Base-by-base conservation (phyloP, 2,113 vertebrate species). In the Aepyceros melampus region DNA sequence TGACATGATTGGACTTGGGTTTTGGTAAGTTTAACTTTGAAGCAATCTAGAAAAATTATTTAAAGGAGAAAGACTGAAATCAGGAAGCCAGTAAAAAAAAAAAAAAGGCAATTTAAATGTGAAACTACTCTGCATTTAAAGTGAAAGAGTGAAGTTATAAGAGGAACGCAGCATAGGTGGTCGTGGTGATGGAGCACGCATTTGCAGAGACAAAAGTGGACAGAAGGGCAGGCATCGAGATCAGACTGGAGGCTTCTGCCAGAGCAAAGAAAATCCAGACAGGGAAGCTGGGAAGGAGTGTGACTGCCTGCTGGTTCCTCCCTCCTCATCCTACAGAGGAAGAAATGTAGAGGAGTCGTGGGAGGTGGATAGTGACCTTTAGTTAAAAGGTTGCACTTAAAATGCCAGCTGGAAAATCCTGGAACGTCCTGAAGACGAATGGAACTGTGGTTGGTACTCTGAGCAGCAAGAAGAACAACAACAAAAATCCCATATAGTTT, bases 141-240 rank as follows among this genome's bases (percentile, higher is more conserved):
- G 27, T 55, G 31, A 76, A 55, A 19, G n/a, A 43, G 27, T 31
- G 25, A 76, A 43, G 31, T 43, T 31, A 8, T 6, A 40, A 31
- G 74, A 71, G 62, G 47, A 51, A 88, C 0, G 1, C 14, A 23
- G 14, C 45, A 27, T 51, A 51, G 23, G 8, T 9, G 13, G 23
- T 29, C 5, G 0, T 51, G 86, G 33, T 9, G 14, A 62, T 9
- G 29, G 45, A 36, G 25, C 7, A 2, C 1, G 0, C 25, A 12
- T 3, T 27, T 27, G 27, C 23, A 76, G 16, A 4, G 25, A 25
- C 1, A 6, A 6, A 74, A 74, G 67, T 40, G 36, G 36, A 29
- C 33, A 51, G n/a, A 14, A 40, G 11, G 11, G 16, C 10, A 74
- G 14, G 47, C n/a, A 21, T 21, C 25, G 47, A 55, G 87, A 31